These are phyloP conservation scores for Stomorhina lunata DNA, from an alignment of 2,888 invertebrate genomes.

Conservation along the genomic window DNA sequence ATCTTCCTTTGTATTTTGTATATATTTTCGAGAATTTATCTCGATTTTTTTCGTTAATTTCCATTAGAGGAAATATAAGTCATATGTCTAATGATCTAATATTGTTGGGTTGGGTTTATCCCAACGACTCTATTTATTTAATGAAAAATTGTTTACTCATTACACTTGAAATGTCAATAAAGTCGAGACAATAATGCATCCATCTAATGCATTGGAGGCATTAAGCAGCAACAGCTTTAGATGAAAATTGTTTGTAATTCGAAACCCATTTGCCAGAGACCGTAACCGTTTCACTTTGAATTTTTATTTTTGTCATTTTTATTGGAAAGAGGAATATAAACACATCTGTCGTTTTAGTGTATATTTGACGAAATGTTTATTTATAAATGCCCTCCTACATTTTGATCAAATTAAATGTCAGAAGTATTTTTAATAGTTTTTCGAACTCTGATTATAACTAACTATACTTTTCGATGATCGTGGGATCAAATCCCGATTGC, in stretches of 20 bases:
- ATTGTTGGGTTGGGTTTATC: neutral
- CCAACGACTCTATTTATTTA: neutral
- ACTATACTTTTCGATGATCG: no score
- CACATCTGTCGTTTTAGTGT: constrained; percentile 48
- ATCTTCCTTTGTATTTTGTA: neutral
- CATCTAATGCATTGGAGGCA: constrained; percentile 25
- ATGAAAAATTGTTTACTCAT: constrained; percentile 59
- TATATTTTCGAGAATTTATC: neutral
- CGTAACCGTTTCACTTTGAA: constrained; percentile 44
- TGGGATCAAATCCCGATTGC: no score
- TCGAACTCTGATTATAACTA: no score
- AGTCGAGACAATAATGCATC: constrained; percentile 27
- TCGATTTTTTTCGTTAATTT: neutral
- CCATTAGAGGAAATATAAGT: constrained; percentile 6
- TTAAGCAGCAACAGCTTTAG: neutral
- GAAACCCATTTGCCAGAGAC: constrained; percentile 53
- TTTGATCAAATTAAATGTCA: neutral
- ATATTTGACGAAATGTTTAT: constrained; percentile 19
- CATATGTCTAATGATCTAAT: neutral
- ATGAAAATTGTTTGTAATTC: constrained; percentile 44
- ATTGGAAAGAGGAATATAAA: constrained; percentile 6
- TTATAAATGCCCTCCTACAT: neutral
- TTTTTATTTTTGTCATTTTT: neutral
- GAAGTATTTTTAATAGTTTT: no score
- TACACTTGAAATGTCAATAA: constrained; percentile 63